Percentiles rank a stretch among this genome's conserved stretches.
These are phyloP conservation scores for Dendrophyllia cribrosa DNA, from an alignment of 64 coral and sea anemone genomes.

Conservation along the genomic window DNA sequence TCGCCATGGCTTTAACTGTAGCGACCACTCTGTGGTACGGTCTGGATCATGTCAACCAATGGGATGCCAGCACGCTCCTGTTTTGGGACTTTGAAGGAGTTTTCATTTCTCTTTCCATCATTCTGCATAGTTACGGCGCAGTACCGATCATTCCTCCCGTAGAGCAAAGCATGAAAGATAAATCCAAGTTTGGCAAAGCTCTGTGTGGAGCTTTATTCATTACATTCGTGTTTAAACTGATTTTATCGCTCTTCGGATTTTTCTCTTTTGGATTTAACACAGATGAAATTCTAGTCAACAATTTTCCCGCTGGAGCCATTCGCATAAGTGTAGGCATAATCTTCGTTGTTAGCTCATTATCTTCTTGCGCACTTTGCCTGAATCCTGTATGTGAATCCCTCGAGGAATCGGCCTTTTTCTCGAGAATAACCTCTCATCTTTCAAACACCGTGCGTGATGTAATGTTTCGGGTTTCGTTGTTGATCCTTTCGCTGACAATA, in stretches of 20 bases:
- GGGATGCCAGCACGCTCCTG: background rate
- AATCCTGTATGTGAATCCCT: background rate
- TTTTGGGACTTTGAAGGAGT: slow-evolving; percentile 44
- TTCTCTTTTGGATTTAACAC: slow-evolving; percentile 33
- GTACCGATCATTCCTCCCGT: background rate
- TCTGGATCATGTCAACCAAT: background rate
- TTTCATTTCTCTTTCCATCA: background rate
- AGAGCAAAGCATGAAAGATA: slow-evolving; percentile 15
- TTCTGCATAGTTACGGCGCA: background rate
- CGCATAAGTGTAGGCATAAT: background rate
- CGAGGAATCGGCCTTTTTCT: background rate
- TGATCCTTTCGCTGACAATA: background rate
- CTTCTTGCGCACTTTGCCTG: background rate
- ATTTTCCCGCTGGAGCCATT: background rate
- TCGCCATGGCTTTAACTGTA: background rate
- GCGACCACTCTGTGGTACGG: background rate
- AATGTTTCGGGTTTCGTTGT: background rate
- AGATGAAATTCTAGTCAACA: slow-evolving; percentile 4
- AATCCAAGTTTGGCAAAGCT: background rate
- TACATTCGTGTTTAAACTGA: background rate
- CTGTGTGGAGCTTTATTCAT: background rate
- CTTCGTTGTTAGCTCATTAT: background rate
- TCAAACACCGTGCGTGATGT: background rate
- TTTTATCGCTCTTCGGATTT: slow-evolving; percentile 25
- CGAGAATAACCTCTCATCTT: too few species aligned